Conservation (phyloP, 2,888 invertebrate species). For the Zaprionus lineosus region DNA sequence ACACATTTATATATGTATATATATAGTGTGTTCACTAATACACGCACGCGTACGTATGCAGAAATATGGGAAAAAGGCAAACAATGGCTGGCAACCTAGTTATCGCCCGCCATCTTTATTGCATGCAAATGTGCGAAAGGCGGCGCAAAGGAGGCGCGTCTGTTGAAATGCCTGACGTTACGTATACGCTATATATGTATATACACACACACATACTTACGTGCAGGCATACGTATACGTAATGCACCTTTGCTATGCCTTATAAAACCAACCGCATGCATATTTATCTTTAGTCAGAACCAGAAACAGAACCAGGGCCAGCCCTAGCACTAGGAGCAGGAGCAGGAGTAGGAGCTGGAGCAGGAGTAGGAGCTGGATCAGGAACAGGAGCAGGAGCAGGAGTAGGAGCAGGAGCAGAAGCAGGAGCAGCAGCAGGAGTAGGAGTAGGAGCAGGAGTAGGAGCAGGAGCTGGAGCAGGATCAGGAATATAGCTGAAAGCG, state of each 20-base stretch:
- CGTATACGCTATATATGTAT: too few relatives aligned
- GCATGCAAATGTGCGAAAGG: constrained; percentile 77
- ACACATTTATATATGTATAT: not conserved
- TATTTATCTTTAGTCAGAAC: constrained; percentile 64
- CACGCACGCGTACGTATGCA: constrained; percentile 12
- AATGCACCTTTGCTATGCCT: constrained; percentile 61
- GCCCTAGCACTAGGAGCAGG: too few relatives aligned
- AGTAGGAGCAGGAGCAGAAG: too few relatives aligned
- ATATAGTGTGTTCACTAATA: too few relatives aligned
- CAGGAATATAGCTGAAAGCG: too few relatives aligned
- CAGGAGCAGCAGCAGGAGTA: too few relatives aligned
- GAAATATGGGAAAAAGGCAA: constrained; percentile 68
- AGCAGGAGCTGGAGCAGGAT: too few relatives aligned
- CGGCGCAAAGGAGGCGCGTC: constrained; percentile 64
- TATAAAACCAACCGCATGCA: constrained; percentile 69
- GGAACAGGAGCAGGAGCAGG: too few relatives aligned
- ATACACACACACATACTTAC: too few relatives aligned
- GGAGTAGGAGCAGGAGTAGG: too few relatives aligned
- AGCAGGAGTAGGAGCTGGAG: too few relatives aligned
- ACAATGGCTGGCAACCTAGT: constrained; percentile 75
- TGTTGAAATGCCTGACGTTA: constrained; percentile 71
- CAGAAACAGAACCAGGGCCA: constrained; percentile 17
- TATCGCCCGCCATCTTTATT: constrained; percentile 76
- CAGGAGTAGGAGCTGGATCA: too few relatives aligned
- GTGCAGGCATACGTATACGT: constrained; percentile 48